These are phyloP conservation scores for Microcebus griseorufus DNA, from an alignment of 2,113 vertebrate species.

Conservation along the genomic window DNA sequence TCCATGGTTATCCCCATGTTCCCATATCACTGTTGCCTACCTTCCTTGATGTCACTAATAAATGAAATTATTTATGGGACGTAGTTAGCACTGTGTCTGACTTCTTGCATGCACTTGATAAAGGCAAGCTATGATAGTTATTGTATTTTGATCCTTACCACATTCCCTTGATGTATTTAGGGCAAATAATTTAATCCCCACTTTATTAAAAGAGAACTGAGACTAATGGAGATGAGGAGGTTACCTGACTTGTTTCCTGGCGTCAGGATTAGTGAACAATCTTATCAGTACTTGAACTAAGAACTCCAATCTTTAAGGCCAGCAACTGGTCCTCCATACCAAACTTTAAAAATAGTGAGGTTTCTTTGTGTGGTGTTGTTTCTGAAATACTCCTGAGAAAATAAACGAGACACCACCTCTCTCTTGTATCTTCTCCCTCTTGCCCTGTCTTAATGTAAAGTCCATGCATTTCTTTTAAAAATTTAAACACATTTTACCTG, in stretches of 20 bases:
- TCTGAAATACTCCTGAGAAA: not conserved
- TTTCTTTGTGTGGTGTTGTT: not conserved
- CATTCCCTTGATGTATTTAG: constrained; percentile 22
- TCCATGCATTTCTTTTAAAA: not conserved
- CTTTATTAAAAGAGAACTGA: constrained; percentile 55
- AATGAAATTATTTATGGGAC: constrained; percentile 27
- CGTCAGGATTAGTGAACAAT: not conserved
- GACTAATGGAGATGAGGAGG: not conserved
- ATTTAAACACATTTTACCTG: not conserved
- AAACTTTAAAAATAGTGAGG: not conserved
- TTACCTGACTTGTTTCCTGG: constrained; percentile 7
- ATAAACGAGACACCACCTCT: not conserved
- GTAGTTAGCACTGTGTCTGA: not conserved
- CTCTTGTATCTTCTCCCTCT: not conserved
- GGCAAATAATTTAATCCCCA: constrained; percentile 39
- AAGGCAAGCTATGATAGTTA: not conserved
- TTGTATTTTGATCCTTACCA: constrained; percentile 17
- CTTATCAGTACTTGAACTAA: not conserved
- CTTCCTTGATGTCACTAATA: not conserved
- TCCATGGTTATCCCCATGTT: not conserved
- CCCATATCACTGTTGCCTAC: not conserved
- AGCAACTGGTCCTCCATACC: not conserved
- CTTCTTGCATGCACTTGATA: not conserved
- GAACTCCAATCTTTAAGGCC: not conserved
- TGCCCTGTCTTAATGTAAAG: not conserved